A percentile compares a stretch with the other conserved stretches of the same genome.
Conservation (phyloP, 2,888 invertebrate genomes). For the Epistrophe eligans region DNA sequence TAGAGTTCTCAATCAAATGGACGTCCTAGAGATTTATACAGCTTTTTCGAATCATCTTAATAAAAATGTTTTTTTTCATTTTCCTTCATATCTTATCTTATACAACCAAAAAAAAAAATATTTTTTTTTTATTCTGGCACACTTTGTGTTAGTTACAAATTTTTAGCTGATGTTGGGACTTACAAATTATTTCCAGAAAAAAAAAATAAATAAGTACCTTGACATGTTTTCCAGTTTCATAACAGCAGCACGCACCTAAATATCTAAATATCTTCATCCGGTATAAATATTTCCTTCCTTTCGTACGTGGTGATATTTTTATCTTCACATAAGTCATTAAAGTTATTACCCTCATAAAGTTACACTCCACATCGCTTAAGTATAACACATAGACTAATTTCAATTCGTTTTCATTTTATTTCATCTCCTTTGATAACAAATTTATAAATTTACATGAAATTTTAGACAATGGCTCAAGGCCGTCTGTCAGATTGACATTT, state of each 20-base stretch:
- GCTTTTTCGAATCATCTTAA: neutral
- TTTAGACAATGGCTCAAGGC: no score
- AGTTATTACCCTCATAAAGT: no score
- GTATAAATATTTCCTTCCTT: constrained; percentile 21
- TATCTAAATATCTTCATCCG: constrained; percentile 12
- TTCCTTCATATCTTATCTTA: neutral
- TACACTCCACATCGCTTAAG: no score
- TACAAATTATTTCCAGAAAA: neutral
- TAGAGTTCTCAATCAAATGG: no score
- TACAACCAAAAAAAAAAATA: neutral
- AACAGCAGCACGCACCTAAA: constrained; percentile 14
- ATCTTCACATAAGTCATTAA: constrained; percentile 16
- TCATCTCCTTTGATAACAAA: no score
- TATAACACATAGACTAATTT: no score
- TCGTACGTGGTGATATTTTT: constrained; percentile 14
- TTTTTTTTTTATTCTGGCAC: neutral
- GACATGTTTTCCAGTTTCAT: constrained; percentile 1
- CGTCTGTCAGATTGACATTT: no score
- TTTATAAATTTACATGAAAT: no score
- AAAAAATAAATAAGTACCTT: constrained; percentile 1
- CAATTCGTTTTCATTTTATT: no score
- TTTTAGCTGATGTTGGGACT: no score
- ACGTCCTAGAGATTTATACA: neutral
- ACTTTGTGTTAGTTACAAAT: neutral
- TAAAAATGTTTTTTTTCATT: neutral